Conservation (phyloP, 2,797 vertebrate genomes). For the Dermochelys coriacea region DNA sequence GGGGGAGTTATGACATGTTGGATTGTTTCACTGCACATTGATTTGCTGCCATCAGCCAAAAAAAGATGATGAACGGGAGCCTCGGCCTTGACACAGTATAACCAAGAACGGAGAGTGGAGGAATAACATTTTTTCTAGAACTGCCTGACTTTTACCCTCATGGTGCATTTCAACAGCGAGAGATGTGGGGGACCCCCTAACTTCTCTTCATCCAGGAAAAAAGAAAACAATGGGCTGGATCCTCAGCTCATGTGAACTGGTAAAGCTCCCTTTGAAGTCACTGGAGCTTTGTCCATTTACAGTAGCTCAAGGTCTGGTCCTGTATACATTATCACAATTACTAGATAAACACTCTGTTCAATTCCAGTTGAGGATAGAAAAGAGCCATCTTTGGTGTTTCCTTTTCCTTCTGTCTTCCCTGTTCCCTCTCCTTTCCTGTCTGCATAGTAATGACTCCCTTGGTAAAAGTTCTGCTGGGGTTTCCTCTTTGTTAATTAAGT, state of each 20-base stretch:
- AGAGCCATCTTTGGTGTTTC: neutral
- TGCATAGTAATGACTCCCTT: neutral
- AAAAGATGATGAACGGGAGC: neutral
- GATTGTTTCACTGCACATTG: neutral
- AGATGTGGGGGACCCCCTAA: neutral
- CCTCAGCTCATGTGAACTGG: neutral
- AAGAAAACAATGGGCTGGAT: neutral
- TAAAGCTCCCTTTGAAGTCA: neutral
- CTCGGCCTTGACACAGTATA: neutral
- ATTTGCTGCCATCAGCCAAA: neutral
- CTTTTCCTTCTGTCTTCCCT: neutral
- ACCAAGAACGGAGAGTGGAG: neutral
- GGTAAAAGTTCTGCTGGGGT: neutral
- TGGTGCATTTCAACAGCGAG: neutral
- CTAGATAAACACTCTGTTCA: neutral
- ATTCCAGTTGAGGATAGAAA: neutral
- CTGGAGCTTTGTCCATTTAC: neutral
- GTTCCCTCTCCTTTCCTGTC: neutral
- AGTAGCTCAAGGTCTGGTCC: neutral
- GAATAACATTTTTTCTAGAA: rapidly evolving
- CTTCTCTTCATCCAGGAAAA: neutral
- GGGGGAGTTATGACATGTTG: neutral
- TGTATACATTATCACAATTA: neutral
- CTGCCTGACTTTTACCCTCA: neutral
- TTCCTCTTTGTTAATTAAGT: neutral